Evolutionary conservation across 1,140 invertebrate genomes (phyloP), one percentile per base, ranked within the genome.

Genomic region (Papilio polyxenes): DNA sequence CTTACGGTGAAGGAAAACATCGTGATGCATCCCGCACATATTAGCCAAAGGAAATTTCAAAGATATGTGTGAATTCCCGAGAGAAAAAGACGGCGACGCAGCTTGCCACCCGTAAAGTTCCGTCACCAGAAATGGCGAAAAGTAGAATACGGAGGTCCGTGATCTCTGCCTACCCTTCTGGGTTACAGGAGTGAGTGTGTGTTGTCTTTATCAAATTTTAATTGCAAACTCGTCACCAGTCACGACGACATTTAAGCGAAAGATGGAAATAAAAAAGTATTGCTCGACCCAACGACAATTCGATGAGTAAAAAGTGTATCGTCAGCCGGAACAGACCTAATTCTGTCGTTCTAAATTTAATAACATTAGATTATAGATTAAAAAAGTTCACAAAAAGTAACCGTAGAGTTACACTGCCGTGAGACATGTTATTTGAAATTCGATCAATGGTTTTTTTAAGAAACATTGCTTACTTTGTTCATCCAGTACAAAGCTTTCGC

Each of bases 361-460:
- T 72, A 72, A 72, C 13, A 72, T 72, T 72, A 72, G 65, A 72
- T 72, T 72, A 72, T 72, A 72, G 65, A 72, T 37, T 72, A 37
- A 72, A 72, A 72, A 72, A 72, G 2, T 37, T 13, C 23, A 72
- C 65, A 37, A 72, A 72, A 72, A 31, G 2, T 59, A 20, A 59
- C 56, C 17, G 56, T 59, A 20, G 7, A 20, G 17, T 59, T 59
- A 2, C 56, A 59, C 56, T 20, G n/a, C 56, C 7, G 40, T 44
- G 40, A 44, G 40, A 31, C 23, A 31, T 31, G 23, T 31, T 31
- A 31, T 31, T 31, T 31, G 23, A 31, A 31, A 31, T 31, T 31
- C 23, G 23, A 31, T 31, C 23, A 31, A 31, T 31, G 23, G 23
- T 31, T 31, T 31, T 31, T 31, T 31, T 44, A 44, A 59, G 53